phyloP scores from a whole-genome alignment of 1,140 invertebrate species.

The Temnothorax longispinosus region DNA sequence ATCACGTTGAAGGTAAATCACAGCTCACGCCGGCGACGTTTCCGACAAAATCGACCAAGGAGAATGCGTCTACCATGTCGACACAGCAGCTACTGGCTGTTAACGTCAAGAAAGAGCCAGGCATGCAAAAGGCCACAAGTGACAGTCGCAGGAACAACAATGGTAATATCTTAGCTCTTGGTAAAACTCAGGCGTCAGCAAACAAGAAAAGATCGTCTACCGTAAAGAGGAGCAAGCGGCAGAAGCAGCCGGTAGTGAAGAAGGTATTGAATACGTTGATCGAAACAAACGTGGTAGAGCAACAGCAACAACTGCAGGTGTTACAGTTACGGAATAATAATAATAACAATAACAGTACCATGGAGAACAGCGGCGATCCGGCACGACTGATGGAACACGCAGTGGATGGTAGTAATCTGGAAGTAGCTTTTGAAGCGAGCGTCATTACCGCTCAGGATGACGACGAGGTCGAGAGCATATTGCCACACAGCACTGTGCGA shows the following conservation, averaged over 20 bases:
- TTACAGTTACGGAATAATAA: conserved; percentile 17
- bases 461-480: conserved; percentile 51
- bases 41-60: conserved; percentile 76
- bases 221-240: conserved; percentile 64
- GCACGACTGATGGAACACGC: conserved; percentile 69
- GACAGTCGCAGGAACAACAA: conserved; percentile 81
- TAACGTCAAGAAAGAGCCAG: conserved; percentile 82
- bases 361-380: conserved; percentile 62
- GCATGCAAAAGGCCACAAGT: conserved; percentile 50
- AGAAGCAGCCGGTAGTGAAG: conserved; percentile 73
- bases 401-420: conserved; percentile 79
- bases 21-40: conserved; percentile 84
- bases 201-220: conserved; percentile 59
- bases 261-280: conserved; percentile 68
- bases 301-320: background rate
- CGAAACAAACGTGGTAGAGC: conserved; percentile 55
- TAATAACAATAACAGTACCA: conserved; percentile 71
- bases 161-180: conserved; percentile 77
- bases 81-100: background rate
- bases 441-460: conserved; percentile 79
- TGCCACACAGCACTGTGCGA: conserved; percentile 49
- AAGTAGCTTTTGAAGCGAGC: conserved; percentile 81
- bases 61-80: conserved; percentile 36
- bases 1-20: conserved; percentile 86
- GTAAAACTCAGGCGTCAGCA: conserved; percentile 61